These are phyloP conservation scores for Formica selysi DNA, from an alignment of 1,140 invertebrate species.

Conservation along the genomic window DNA sequence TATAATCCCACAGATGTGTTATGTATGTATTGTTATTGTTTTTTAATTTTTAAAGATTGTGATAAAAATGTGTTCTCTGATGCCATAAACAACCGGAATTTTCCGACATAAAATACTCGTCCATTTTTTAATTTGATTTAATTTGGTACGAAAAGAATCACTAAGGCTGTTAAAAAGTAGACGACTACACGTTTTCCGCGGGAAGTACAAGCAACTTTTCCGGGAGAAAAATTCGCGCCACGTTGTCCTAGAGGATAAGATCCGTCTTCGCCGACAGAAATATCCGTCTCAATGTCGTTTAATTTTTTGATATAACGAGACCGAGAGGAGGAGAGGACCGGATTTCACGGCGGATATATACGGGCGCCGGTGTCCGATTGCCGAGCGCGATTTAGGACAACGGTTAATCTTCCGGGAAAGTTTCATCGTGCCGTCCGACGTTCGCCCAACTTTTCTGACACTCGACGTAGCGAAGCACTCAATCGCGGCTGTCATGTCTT, in stretches of 20 bases:
- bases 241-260: constrained; percentile 7
- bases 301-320: constrained; percentile 56
- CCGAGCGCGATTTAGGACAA: constrained; percentile 52
- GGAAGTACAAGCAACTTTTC: background rate
- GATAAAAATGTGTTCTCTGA: background rate
- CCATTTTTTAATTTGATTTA: background rate
- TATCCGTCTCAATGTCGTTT: constrained; percentile 38
- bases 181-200: background rate
- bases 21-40: background rate
- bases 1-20: background rate
- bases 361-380: constrained; percentile 45
- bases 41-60: background rate
- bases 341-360: constrained; percentile 37
- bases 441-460: constrained; percentile 49
- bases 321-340: background rate
- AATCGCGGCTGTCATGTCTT: constrained; percentile 44
- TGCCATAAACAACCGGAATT: background rate
- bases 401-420: constrained; percentile 58
- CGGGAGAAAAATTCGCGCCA: constrained; percentile 1
- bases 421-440: constrained; percentile 36
- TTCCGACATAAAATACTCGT: background rate
- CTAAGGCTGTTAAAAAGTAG: background rate
- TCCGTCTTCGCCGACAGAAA: constrained; percentile 33
- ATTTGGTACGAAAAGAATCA: background rate
- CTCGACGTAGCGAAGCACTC: constrained; percentile 32